Base-by-base conservation (phyloP, 2,797 vertebrate genomes). In the Manis javanica region DNA sequence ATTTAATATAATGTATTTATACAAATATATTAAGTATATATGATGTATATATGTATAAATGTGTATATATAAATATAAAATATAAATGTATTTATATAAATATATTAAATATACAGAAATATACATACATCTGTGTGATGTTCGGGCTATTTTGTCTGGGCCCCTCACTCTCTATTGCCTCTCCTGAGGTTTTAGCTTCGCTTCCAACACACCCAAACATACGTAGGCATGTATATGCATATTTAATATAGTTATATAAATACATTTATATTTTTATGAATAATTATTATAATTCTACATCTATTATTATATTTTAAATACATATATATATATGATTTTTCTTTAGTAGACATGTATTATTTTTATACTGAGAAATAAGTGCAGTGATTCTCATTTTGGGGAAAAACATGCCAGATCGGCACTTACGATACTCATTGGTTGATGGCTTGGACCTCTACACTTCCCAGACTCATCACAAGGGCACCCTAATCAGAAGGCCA, bases 341-440 rank as follows among this genome's bases (percentile, higher is more conserved):
- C 42, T 85, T 86, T n/a, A 53, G 57, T 15, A 42, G 57, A 39
- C 18, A 34, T 13, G 0, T 42, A 2, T 68, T 59, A 31, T 66
- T 82, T 86, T 82, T 61, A 42, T 90, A 82, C 64, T 68, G 61
- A 90, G 9, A 89, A 89, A 63, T 84, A 82, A 94, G 34, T 90
- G 18, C 69, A 37, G 19, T 66, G 6, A 63, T 53, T 87, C 90
- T 90, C 46, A 79, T 57, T 26, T 8, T 51, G 3, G 10, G 18
- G 19, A 29, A n/a, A 79, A 91, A 53, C 10, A 86, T 51, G 46
- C 1, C 19, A 49, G 7, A 74, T 13, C 71, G 34, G 64, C 37
- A 72, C 8, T 39, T 37, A 74, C 4, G 11, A 37, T 64, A 74
- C 13, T 59, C 24, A 29, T 49, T 9, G 83, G 64, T 61, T 23